These are phyloP conservation scores for Cataglyphis rosenhaueri DNA, from an alignment of 2,888 invertebrate genomes.

Conservation along the genomic window DNA sequence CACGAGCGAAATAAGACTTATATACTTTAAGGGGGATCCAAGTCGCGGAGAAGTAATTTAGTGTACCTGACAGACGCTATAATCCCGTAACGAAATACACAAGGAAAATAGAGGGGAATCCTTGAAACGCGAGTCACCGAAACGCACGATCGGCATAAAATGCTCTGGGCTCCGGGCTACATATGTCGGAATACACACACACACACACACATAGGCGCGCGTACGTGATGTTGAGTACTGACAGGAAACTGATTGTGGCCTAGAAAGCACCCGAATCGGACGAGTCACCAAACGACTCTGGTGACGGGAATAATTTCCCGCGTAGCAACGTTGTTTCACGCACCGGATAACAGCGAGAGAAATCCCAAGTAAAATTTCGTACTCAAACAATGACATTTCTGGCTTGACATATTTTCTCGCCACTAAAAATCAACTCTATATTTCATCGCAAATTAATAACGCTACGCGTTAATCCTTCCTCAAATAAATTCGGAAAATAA, in stretches of 20 bases:
- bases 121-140: not conserved
- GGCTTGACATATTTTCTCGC: no score
- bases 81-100: slow-evolving; percentile 58
- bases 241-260: slow-evolving; percentile 51
- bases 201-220: not conserved
- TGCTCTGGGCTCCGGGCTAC: not conserved
- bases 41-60: slow-evolving; percentile 59
- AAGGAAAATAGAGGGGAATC: slow-evolving; percentile 16
- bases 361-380: slow-evolving; percentile 1
- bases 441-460: no score
- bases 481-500: not conserved
- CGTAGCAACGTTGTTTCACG: slow-evolving; percentile 1
- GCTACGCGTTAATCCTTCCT: not conserved
- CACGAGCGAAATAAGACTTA: slow-evolving; percentile 50
- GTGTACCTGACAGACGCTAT: slow-evolving; percentile 60
- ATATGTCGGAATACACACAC: not conserved
- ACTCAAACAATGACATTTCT: not conserved
- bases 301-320: slow-evolving; percentile 30
- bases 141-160: slow-evolving; percentile 36
- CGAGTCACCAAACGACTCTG: slow-evolving; percentile 20
- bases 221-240: slow-evolving; percentile 42
- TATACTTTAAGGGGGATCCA: slow-evolving; percentile 36
- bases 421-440: no score
- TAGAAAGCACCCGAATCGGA: slow-evolving; percentile 26
- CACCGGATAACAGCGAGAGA: slow-evolving; percentile 1